Base-by-base conservation (phyloP, 2,113 vertebrate genomes). In the Zapus hudsonius region DNA sequence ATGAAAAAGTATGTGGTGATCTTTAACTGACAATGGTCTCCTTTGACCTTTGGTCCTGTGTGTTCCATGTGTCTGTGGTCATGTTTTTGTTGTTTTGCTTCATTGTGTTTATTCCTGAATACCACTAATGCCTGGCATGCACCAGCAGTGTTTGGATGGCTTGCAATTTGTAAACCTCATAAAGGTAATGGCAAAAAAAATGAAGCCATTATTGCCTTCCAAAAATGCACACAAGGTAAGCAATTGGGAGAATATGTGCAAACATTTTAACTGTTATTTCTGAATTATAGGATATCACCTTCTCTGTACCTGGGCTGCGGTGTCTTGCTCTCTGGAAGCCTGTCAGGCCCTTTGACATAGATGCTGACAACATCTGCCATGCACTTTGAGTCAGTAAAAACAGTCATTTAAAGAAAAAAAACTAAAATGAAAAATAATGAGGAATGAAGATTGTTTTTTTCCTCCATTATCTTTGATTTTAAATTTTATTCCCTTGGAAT, bases 401-500 rank as follows among this genome's bases (percentile, higher is more conserved):
- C 1, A 84, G 0, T n/a, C 42, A 79, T 93, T 97, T 95, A 87
- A 96, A 90, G 79, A 91, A n/a, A 44, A 84, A 84, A 57, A 82
- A 89, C 70, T 4, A 27, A 94, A 95, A 95, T 47, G 47, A 70
- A 93, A 97, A 97, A 84, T 73, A 92, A 94, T 91, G 7, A 95
- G 92, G 69, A 88, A 36, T 83, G 55, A 44, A 92, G 66, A 93
- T 69, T 40, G 8, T 52, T 52, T 70, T 95, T 90, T 84, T 87
- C 89, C 38, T 47, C 40, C 22, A 42, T 92, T 91, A 73, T 78
- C 8, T 84, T 93, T 91, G 16, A 12, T 57, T 94, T 90, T 69
- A 91, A 80, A 88, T 88, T 92, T 79, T 84, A 88, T 93, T 95
- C n/a, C n/a, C n/a, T n/a, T n/a, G n/a, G n/a, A n/a, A n/a, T 92